A percentile compares a stretch with the other conserved stretches of the same genome.
Evolutionary conservation across 2,113 vertebrate species (phyloP).

Genomic region (Tragulus kanchil): DNA sequence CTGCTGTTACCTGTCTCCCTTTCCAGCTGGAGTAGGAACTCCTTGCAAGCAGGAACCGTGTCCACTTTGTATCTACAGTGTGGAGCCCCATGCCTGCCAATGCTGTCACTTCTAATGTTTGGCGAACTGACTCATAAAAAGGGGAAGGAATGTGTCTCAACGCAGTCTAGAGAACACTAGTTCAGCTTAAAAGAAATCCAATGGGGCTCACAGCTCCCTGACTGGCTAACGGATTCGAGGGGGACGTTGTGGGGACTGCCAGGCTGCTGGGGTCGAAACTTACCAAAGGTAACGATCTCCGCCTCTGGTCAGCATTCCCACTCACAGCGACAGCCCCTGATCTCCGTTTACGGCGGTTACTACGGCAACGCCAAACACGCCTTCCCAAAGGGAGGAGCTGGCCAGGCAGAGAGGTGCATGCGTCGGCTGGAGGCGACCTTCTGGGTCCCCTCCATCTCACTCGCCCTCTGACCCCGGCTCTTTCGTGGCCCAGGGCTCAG

Average conservation of each 20-base stretch:
- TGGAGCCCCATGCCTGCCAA: not conserved
- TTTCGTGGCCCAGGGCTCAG: rapidly evolving
- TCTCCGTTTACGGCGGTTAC: constrained; percentile 69
- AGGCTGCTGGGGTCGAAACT: not conserved
- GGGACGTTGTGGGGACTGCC: not conserved
- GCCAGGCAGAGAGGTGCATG: not conserved
- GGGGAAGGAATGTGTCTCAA: not conserved
- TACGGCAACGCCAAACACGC: not conserved
- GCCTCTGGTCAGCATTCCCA: rapidly evolving
- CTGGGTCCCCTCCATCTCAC: rapidly evolving
- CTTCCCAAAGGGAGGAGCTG: rapidly evolving
- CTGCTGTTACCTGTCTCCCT: not conserved
- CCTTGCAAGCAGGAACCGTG: not conserved
- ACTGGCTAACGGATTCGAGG: not conserved
- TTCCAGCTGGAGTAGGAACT: rapidly evolving
- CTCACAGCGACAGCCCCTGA: rapidly evolving
- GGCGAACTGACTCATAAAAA: not conserved
- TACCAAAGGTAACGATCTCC: not conserved
- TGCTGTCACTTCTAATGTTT: not conserved
- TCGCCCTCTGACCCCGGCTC: rapidly evolving
- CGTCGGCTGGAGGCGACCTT: rapidly evolving
- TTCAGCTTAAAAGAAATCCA: not conserved
- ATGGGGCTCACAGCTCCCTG: not conserved
- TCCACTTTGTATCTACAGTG: not conserved
- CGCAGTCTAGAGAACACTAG: not conserved